phyloP scores from a whole-genome alignment of 1,140 invertebrate genomes.

The Drosophila watanabei region DNA sequence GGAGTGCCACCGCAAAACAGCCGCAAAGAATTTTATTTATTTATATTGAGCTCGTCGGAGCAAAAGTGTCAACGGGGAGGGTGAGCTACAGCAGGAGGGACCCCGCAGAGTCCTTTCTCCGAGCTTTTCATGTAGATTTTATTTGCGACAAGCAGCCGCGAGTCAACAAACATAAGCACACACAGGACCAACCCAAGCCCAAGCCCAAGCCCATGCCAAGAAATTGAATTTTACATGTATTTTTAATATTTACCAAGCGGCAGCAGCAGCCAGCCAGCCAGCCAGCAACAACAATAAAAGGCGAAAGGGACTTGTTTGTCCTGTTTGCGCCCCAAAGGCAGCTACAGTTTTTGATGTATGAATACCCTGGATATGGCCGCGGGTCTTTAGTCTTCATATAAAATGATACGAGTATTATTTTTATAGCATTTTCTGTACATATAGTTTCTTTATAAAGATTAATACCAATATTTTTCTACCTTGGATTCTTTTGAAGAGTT shows the following conservation, averaged over 20 bases:
- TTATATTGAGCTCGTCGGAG: constrained; percentile 68
- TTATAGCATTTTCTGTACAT: not conserved
- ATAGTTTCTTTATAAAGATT: not conserved
- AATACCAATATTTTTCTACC: not conserved
- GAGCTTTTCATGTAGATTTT: constrained; percentile 77
- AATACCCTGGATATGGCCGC: constrained; percentile 34
- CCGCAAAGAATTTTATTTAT: constrained; percentile 82
- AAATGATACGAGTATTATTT: not conserved
- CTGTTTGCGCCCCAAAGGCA: constrained; percentile 50
- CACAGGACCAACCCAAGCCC: constrained; percentile 13
- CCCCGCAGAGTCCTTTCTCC: constrained; percentile 24
- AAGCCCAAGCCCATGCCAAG: constrained; percentile 51
- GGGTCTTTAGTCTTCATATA: constrained; percentile 9
- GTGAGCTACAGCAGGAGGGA: not conserved
- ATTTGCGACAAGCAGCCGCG: constrained; percentile 78
- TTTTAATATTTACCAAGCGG: constrained; percentile 75
- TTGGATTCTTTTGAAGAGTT: not conserved
- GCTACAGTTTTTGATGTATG: constrained; percentile 57
- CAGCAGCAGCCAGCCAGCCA: too few relatives aligned
- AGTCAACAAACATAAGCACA: constrained; percentile 72
- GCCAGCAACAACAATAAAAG: constrained; percentile 50
- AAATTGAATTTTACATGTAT: constrained; percentile 83
- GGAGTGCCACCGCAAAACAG: constrained; percentile 53
- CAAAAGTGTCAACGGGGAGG: constrained; percentile 69
- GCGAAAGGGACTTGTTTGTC: constrained; percentile 50